These are phyloP conservation scores for Rhingia rostrata DNA, from an alignment of 2,888 invertebrate species.

Conservation along the genomic window DNA sequence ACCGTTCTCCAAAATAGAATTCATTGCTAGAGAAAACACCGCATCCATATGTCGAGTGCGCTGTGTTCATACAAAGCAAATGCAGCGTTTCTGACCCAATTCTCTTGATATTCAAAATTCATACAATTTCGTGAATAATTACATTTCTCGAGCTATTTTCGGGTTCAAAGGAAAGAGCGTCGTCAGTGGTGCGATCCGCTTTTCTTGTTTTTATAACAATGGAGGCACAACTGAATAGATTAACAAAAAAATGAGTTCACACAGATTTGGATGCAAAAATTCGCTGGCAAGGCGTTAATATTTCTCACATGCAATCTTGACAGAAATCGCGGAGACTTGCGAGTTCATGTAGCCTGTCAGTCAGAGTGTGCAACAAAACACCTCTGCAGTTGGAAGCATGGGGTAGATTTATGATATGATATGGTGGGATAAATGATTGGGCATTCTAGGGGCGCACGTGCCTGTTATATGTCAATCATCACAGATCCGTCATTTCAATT, in stretches of 20 bases:
- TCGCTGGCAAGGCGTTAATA: neutral
- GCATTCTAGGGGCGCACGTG: too few species aligned
- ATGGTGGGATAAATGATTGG: too few species aligned
- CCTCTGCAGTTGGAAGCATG: too few species aligned
- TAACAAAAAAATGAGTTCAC: conserved; percentile 36
- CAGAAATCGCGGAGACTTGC: neutral
- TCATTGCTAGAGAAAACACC: too few species aligned
- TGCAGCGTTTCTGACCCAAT: conserved; percentile 30
- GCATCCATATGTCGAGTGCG: too few species aligned
- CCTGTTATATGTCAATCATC: too few species aligned
- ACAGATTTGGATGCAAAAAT: conserved; percentile 30
- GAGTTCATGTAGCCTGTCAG: neutral
- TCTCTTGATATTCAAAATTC: conserved; percentile 42
- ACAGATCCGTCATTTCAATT: too few species aligned
- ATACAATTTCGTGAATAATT: conserved; percentile 39
- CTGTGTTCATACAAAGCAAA: too few species aligned
- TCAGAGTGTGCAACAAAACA: neutral
- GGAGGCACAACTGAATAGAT: conserved; percentile 24
- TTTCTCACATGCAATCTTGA: neutral
- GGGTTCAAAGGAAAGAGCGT: neutral
- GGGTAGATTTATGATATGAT: too few species aligned
- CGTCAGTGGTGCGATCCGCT: conserved; percentile 1
- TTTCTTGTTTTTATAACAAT: conserved; percentile 11
- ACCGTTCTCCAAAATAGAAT: too few species aligned
- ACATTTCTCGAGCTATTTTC: conserved; percentile 33